Percentiles rank a stretch among this genome's conserved stretches.
phyloP scores from a whole-genome alignment of 2,888 invertebrate species.

The Caenorhabditis sulstoni region DNA sequence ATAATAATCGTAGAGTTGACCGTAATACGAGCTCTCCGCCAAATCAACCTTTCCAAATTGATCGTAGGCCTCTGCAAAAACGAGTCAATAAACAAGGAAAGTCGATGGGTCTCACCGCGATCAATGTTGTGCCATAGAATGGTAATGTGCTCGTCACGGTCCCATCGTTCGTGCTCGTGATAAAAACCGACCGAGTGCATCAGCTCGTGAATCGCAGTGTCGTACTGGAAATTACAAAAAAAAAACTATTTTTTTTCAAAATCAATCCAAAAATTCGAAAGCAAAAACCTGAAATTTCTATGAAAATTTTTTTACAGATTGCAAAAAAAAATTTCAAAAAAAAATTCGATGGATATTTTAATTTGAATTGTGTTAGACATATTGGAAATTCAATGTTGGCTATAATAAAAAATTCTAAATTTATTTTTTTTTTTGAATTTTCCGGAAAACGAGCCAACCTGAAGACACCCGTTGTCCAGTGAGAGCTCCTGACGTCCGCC shows the following conservation, averaged over 20 bases:
- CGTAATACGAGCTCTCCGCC: constrained; percentile 79
- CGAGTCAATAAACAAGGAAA: constrained; percentile 2
- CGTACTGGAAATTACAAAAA: constrained; percentile 67
- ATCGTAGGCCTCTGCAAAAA: constrained; percentile 79
- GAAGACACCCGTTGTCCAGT: constrained; percentile 80
- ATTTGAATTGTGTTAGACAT: too few species aligned
- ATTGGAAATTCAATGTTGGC: too few species aligned
- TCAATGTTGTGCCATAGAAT: constrained; percentile 81
- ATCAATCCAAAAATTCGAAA: not conserved
- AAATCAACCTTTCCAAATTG: constrained; percentile 80
- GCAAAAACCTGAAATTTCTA: not conserved
- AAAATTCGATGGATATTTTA: not conserved
- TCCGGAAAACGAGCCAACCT: constrained; percentile 53
- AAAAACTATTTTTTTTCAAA: not conserved
- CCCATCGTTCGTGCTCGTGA: constrained; percentile 81
- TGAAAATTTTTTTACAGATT: constrained; percentile 1
- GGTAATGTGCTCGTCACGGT: constrained; percentile 78
- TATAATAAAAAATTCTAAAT: too few species aligned
- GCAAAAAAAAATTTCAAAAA: not conserved
- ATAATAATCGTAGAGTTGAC: constrained; percentile 73
- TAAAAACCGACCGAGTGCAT: constrained; percentile 80
- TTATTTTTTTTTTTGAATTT: too few species aligned
- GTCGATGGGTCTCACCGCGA: constrained; percentile 65
- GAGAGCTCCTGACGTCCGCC: constrained; percentile 80
- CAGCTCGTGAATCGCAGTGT: constrained; percentile 80